Base-by-base conservation (phyloP, 1,140 invertebrate species). In the Caenorhabditis inopinata region DNA sequence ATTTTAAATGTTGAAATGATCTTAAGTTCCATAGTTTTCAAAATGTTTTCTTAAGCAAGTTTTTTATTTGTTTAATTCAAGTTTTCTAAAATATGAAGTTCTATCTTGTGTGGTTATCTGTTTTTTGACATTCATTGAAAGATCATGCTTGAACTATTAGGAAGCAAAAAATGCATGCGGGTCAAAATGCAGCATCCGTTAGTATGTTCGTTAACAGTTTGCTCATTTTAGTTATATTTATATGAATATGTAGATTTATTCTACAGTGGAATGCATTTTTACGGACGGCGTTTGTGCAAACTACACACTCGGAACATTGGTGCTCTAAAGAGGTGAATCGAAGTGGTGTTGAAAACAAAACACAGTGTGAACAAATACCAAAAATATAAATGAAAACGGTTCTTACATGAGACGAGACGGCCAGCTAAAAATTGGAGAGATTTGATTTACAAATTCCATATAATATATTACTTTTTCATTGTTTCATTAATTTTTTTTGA, bases 351-450 rank as follows among this genome's bases (percentile, higher is more conserved):
- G 73, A 29, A 51, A 38, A 77, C 42, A 79, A 76, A 48, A 25
- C 29, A 49, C 79, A 84, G n/a, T 16, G 35, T 47, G 45, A 80
- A 51, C 27, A 68, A 62, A 68, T 29, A 74, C 21, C 51, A 38
- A 78, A 35, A 25, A 78, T 25, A 78, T 78, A 38, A 27, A 58
- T 51, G 16, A 53, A 76, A 58, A 78, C 27, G 79, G 21, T 45
- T 76, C 85, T 86, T 86, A 86, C 85, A 83, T 85, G 85, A 45
- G 85, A 86, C 23, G 85, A 86, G 75, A 84, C 83, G 76, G 85
- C 85, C 73, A 86, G 85, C 85, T 86, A 84, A 85, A 86, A 84
- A 79, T 49, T 68, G 27, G 68, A 42, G 58, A 68, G 14, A 42
- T 38, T 68, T 68, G 32, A 6, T 68, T 68, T 21, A 16, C 5